Evolutionary conservation across 2,113 vertebrate genomes (phyloP).

Genomic region (Solea solea): DNA sequence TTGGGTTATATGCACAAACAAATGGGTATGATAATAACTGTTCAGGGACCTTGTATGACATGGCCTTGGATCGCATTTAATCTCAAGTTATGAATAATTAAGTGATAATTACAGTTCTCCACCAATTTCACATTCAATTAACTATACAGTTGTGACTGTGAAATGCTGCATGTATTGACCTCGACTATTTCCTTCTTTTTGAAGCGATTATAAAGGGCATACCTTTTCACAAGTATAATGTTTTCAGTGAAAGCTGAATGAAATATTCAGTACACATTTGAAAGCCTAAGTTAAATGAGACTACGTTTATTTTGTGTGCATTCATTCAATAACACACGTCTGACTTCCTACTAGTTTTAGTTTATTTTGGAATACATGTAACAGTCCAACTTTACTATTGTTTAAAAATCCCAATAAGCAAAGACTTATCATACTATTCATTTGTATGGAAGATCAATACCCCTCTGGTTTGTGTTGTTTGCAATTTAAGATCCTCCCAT

Average conservation of each 20-base stretch:
- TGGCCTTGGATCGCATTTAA: not conserved
- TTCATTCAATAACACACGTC: not conserved
- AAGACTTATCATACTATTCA: not conserved
- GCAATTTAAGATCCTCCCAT: not conserved
- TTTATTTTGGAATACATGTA: not conserved
- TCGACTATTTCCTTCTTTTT: not conserved
- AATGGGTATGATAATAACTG: not conserved
- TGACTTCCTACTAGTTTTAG: not conserved
- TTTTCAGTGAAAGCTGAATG: constrained; percentile 3
- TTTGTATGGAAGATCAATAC: not conserved
- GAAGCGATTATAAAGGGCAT: not conserved
- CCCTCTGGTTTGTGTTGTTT: constrained; percentile 8
- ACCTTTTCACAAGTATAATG: not conserved
- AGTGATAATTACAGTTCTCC: no score
- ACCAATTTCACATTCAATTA: not conserved
- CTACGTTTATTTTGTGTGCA: not conserved
- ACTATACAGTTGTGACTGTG: not conserved
- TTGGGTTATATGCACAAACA: not conserved
- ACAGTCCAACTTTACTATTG: not conserved
- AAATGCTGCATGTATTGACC: not conserved
- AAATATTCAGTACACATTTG: not conserved
- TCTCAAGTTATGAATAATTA: no score
- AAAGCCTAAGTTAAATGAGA: constrained; percentile 4
- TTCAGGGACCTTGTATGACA: not conserved
- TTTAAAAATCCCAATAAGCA: not conserved